Evolutionary conservation across 2,113 vertebrate species (phyloP), one percentile per base, ranked within the genome.

Genomic region (Chascanopsetta lugubris): DNA sequence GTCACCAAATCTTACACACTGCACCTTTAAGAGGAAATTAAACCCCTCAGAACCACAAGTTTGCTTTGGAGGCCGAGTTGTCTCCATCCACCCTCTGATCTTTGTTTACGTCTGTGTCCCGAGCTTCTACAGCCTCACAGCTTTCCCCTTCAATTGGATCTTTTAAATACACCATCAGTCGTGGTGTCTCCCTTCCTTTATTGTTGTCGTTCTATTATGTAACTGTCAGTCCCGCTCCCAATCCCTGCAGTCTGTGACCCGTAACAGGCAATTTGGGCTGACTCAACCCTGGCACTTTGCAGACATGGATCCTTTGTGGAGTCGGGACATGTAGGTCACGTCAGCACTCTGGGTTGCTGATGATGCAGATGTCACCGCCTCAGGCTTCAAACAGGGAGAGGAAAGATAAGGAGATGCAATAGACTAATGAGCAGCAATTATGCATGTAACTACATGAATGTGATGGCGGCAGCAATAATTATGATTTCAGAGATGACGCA

Each of bases 211-310:
- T 50, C 20, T 43, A 27, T 75, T 67, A 29, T 58, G 45, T 47
- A 57, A 42, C 55, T 50, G 51, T 51, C 59, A 13, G 29, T 61
- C 43, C 26, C 68, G 64, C 25, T 60, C 40, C 34, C 69, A 61
- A 57, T 77, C 49, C 53, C 34, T 36, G 54, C n/a, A 29, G 2
- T 25, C 40, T 13, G 25, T 80, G 71, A 65, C 57, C 77, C 55
- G 11, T 34, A 53, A 38, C 58, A 62, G 45, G 57, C 59, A 71
- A 63, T 79, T 63, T 70, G 11, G 25, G 68, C 25, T 54, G 56
- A 62, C 17, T 80, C 38, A 45, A 32, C 21, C 27, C 34, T 50
- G 29, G 46, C 59, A 65, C 51, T 74, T 69, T 8, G 38, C 60
- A 70, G 48, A 60, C 58, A 80, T 38, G 48, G 26, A 53, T 80